These are phyloP conservation scores for Ips typographus DNA, from an alignment of 1,140 invertebrate species.

Conservation along the genomic window DNA sequence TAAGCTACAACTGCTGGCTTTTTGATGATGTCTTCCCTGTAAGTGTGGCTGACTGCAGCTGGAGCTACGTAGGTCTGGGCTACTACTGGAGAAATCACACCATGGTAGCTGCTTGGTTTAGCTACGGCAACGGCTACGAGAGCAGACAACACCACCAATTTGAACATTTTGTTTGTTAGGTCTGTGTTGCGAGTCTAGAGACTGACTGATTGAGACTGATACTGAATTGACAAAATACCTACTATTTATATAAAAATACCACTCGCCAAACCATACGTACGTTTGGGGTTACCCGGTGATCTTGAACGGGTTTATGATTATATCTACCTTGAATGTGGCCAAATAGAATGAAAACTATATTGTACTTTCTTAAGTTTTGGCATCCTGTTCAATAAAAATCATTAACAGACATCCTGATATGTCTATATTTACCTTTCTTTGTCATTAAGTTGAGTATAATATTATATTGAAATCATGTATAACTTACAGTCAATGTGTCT, in stretches of 20 bases:
- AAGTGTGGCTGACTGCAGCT: conserved; percentile 34
- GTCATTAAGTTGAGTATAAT: too few species aligned
- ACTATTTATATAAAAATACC: conserved; percentile 23
- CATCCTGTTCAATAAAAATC: too few species aligned
- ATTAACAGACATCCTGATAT: too few species aligned
- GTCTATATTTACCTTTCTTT: too few species aligned
- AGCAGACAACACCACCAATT: conserved; percentile 46
- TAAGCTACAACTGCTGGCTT: conserved; percentile 31
- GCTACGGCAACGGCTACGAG: conserved; percentile 39
- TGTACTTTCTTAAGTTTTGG: too few species aligned
- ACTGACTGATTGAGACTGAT: conserved; percentile 42
- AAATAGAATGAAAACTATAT: conserved; percentile 23
- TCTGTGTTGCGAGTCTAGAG: conserved; percentile 42
- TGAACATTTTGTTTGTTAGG: conserved; percentile 44
- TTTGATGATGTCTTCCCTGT: conserved; percentile 36
- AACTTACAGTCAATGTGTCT: too few species aligned
- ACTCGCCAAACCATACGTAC: not conserved
- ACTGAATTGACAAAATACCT: not conserved
- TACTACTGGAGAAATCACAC: conserved; percentile 30
- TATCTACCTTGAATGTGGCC: conserved; percentile 22
- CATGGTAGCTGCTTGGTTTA: conserved; percentile 34
- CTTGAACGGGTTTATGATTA: conserved; percentile 10
- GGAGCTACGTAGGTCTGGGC: conserved; percentile 29
- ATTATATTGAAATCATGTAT: too few species aligned
- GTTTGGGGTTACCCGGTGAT: not conserved